Percentiles rank a stretch among this genome's conserved stretches.
Conservation (phyloP, 2,113 vertebrate species). For the Toxostoma redivivum region DNA sequence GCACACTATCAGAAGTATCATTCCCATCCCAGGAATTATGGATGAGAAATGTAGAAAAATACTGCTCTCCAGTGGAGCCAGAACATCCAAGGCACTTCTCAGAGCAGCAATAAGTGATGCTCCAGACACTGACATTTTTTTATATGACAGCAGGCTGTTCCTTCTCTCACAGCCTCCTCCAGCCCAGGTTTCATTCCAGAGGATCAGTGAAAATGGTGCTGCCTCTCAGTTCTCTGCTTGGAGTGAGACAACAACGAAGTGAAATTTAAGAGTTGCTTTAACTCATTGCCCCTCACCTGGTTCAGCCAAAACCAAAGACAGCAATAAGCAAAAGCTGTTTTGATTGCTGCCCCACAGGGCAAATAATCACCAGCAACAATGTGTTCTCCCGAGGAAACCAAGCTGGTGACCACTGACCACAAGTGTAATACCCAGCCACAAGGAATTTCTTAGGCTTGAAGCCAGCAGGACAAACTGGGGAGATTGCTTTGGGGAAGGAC, state of each 20-base stretch:
- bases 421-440: neutral
- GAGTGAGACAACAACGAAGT: rapidly evolving
- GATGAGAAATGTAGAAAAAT: neutral
- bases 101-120: neutral
- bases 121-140: neutral
- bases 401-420: rapidly evolving
- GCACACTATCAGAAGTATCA: neutral
- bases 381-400: neutral
- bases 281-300: neutral
- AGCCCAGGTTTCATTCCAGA: neutral
- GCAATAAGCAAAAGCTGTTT: neutral
- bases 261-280: neutral
- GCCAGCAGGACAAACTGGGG: neutral
- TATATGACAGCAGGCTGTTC: neutral
- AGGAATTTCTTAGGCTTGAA: neutral
- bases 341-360: neutral
- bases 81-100: neutral
- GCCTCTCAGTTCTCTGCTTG: neutral
- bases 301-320: neutral
- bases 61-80: slow-evolving; percentile 33
- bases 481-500: neutral
- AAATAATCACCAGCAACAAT: neutral
- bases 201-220: neutral
- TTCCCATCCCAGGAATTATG: neutral
- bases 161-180: neutral